Evolutionary conservation across 2,888 invertebrate species (phyloP).

Genomic region (Dryadula phaetusa): DNA sequence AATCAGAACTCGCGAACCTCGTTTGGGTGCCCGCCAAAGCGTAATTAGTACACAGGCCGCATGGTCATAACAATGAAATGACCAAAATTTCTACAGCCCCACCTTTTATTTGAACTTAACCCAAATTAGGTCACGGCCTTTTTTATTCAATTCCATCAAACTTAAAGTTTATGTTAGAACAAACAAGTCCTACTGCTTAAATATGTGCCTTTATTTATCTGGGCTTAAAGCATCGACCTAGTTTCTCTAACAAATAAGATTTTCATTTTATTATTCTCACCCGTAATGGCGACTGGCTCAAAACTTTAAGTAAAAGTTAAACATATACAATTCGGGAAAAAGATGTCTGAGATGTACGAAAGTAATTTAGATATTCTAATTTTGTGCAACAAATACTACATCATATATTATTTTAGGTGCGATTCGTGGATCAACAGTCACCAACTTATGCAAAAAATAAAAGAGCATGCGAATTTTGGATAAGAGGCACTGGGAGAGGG

Average conservation of each 20-base stretch:
- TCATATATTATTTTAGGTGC: slow-evolving; percentile 84
- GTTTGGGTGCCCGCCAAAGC: slow-evolving; percentile 74
- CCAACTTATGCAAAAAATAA: slow-evolving; percentile 94
- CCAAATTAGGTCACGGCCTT: slow-evolving; percentile 59
- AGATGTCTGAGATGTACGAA: neutral
- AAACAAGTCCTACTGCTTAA: slow-evolving; percentile 6
- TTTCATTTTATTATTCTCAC: slow-evolving; percentile 13
- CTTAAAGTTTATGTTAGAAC: neutral
- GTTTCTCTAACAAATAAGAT: slow-evolving; percentile 14
- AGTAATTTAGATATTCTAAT: neutral
- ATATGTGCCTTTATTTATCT: slow-evolving; percentile 2
- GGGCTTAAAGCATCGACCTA: neutral
- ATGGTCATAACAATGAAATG: slow-evolving; percentile 64
- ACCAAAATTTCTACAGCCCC: slow-evolving; percentile 43
- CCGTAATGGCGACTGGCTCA: neutral
- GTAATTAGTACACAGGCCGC: slow-evolving; percentile 74
- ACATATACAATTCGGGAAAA: neutral
- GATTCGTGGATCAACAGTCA: slow-evolving; percentile 92
- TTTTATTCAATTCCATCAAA: slow-evolving; percentile 11
- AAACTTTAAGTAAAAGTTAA: neutral
- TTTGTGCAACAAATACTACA: neutral
- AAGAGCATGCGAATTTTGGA: slow-evolving; percentile 93
- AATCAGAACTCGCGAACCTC: slow-evolving; percentile 69
- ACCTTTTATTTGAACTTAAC: slow-evolving; percentile 68
- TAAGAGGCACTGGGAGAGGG: slow-evolving; percentile 91